Evolutionary conservation across 2,113 vertebrate genomes (phyloP).

Genomic region (Pseudolaguvia tuberculata): DNA sequence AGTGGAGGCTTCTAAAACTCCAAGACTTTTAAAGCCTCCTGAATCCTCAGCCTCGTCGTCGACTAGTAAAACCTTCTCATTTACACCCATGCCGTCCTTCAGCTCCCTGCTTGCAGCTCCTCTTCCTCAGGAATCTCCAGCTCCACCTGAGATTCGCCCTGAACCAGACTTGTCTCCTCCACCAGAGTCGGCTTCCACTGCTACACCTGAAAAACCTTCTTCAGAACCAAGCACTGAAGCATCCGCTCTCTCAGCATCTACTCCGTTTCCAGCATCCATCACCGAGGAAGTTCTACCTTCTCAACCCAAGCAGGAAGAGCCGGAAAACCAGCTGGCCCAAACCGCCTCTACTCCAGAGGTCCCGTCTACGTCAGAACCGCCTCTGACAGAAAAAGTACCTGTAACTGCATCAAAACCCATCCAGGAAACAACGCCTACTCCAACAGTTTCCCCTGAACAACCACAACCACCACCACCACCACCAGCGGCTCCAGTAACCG

Average conservation of each 20-base stretch:
- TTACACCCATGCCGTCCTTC: conserved; percentile 35
- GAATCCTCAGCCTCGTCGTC: conserved; percentile 45
- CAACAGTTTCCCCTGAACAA: background rate
- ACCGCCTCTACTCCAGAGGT: conserved; percentile 39
- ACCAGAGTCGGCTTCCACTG: background rate
- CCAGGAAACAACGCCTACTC: conserved; percentile 26
- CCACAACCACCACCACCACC: background rate
- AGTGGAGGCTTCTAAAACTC: conserved; percentile 50
- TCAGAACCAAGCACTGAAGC: conserved; percentile 33
- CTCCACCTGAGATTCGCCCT: conserved; percentile 54
- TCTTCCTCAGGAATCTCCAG: conserved; percentile 38
- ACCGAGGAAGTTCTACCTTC: conserved; percentile 39
- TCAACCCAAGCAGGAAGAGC: background rate
- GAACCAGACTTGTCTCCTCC: conserved; percentile 37
- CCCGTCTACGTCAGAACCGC: conserved; percentile 13
- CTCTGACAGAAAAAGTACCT: background rate
- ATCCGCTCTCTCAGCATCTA: background rate
- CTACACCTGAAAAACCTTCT: background rate
- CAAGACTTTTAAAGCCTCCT: conserved; percentile 59
- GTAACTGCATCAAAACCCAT: background rate
- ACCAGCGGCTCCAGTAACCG: conserved; percentile 13
- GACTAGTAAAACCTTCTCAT: background rate
- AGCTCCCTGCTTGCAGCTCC: conserved; percentile 52
- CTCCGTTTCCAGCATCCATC: conserved; percentile 45
- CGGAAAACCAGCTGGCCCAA: conserved; percentile 26